Base-by-base conservation (phyloP, 2,888 invertebrate species). In the Yponomeuta sedellus region DNA sequence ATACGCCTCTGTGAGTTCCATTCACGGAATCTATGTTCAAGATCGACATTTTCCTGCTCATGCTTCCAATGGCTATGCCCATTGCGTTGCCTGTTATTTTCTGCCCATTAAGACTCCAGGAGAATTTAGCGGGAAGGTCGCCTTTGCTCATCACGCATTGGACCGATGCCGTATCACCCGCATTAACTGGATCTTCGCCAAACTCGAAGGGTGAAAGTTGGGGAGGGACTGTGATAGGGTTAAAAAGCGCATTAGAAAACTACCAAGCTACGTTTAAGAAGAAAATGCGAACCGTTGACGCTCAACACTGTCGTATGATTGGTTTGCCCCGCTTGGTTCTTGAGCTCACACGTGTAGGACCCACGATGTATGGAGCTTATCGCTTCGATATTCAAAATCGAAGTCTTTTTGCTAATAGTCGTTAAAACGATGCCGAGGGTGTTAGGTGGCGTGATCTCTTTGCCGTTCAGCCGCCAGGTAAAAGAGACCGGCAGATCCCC, bases 401-500 rank as follows among this genome's bases (percentile, higher is more conserved):
- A 94, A 20, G 93, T 92, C 81, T 93, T 92, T 80, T 93, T 93
- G 83, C 93, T 94, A 68, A 92, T 93, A 64, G 92, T 91, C 12
- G 92, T 90, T 20, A 94, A 88, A 0, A 92, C 89, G 67, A 95
- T 85, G 68, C 94, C 94, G 71, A 93, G 85, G 69, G 75, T 80
- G 74, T 93, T 92, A 70, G 89, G 92, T 70, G 86, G 88, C 72
- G 76, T 81, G 65, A 92, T 86, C 68, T 85, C 82, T 74, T 88
- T 85, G 69, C 89, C 91, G 69, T 93, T 92, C 73, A 94, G 92
- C 62, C 92, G 93, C 97, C 97, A 97, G 65, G 92, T 93, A 71
- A 97, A 95, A 70, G 93, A 93, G 69, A 97, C 92, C 12, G 97
- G 97, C 59, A 94, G 87, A 82, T 97, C 97, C 39, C 97, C 96